Percentiles rank a stretch among this genome's conserved stretches.
Evolutionary conservation across 2,113 vertebrate species (phyloP).

Genomic region (Ramphastos sulfuratus): DNA sequence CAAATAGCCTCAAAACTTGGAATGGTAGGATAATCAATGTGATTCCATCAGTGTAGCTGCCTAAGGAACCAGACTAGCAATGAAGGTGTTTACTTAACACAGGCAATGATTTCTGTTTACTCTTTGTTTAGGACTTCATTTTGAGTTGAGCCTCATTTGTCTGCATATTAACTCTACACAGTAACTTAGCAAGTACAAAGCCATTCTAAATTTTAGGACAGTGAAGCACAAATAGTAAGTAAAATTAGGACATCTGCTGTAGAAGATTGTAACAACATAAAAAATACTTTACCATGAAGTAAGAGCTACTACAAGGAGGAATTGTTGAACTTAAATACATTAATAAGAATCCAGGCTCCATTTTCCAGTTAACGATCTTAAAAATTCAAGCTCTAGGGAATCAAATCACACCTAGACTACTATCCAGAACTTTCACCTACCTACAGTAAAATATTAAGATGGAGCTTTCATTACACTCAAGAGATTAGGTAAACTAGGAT

Average conservation of each 20-base stretch:
- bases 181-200: not conserved
- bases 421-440: not conserved
- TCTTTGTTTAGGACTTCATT: not conserved
- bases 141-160: not conserved
- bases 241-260: not conserved
- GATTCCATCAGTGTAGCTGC: not conserved
- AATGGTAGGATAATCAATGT: not conserved
- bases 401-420: not conserved
- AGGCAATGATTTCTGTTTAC: not conserved
- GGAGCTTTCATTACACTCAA: conserved; percentile 8
- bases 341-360: not conserved
- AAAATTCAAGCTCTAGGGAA: not conserved
- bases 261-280: not conserved
- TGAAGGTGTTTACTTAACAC: not conserved
- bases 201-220: not conserved
- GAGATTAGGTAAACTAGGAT: conserved; percentile 41
- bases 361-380: not conserved
- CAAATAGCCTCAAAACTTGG: not conserved
- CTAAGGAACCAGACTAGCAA: not conserved
- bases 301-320: not conserved
- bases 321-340: not conserved
- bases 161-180: not conserved
- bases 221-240: not conserved
- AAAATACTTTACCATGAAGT: not conserved
- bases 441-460: not conserved